A percentile compares a stretch with the other conserved stretches of the same genome.
Evolutionary conservation across 2,888 invertebrate genomes (phyloP).

Genomic region (Chrysolina oricalcia): DNA sequence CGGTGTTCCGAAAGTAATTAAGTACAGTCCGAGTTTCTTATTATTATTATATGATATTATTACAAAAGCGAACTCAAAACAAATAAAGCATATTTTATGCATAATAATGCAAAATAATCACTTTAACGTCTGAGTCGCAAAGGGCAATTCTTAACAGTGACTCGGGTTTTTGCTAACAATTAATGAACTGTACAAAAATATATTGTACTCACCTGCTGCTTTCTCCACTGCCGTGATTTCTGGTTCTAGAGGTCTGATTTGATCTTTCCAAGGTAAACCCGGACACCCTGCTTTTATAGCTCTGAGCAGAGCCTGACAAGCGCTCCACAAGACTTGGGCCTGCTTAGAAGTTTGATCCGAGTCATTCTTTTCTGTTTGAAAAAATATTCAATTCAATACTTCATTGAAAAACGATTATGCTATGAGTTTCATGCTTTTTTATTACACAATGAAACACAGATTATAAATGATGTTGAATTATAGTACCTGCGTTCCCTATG

Average conservation of each 20-base stretch:
- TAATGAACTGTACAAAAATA: conserved; percentile 18
- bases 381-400: background rate
- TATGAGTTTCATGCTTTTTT: background rate
- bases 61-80: no score
- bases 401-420: background rate
- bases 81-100: no score
- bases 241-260: conserved; percentile 77
- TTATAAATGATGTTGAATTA: background rate
- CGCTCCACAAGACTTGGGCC: conserved; percentile 94
- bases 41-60: no score
- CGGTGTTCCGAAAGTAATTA: no score
- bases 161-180: no score
- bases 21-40: no score
- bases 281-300: conserved; percentile 80
- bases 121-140: no score
- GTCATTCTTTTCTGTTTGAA: conserved; percentile 77
- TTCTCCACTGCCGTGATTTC: conserved; percentile 84
- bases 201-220: conserved; percentile 78
- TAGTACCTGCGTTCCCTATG: background rate
- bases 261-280: conserved; percentile 74
- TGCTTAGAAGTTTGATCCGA: conserved; percentile 84
- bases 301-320: conserved; percentile 89
- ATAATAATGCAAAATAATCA: no score
- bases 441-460: background rate
- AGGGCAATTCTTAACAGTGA: no score